Evolutionary conservation across 2,113 vertebrate species (phyloP), one percentile per base, ranked within the genome.

Genomic region (Orthochromis malagaraziensis): DNA sequence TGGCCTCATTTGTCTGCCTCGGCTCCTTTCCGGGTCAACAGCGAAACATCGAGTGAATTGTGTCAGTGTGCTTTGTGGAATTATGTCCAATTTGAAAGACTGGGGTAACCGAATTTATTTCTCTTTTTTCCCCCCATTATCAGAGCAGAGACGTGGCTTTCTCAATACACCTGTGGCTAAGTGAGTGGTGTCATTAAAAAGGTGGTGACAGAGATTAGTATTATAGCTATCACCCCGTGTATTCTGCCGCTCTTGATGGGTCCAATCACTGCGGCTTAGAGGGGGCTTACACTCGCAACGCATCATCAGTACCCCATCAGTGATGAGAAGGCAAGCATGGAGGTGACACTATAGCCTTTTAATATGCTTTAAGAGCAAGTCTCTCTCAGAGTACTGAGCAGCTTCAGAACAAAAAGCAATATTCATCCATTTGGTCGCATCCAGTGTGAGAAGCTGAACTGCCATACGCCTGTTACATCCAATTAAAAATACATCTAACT

Each of bases 261-360:
- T 86, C 91, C 92, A 91, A 89, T 94, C 84, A 75, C 38, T 24
- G 60, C 65, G 82, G 88, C 87, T 94, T 93, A 91, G 89, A 90
- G 70, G 88, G 88, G 86, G 77, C 77, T 94, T 88, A 90, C n/a
- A 35, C 80, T 85, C 58, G 73, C 68, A 82, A 89, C 21, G 21
- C 85, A 85, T 89, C 88, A 90, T 86, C 51, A 42, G 84, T 84
- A 77, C 87, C 89, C 85, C 87, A 92, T 92, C 87, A 87, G n/a
- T 35, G 85, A 93, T 47, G 81, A 85, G 82, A 80, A 77, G 75
- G 81, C 29, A 70, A 75, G 79, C 55, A 19, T 8, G 19, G 84
- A 86, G 87, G 84, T 84, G 83, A 89, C 85, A 93, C 86, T 89
- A 87, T 85, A 87, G 85, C 83, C 79, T 87, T 93, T 88, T 88